Evolutionary conservation across 2,113 vertebrate species (phyloP).

Genomic region (Calyptomena viridis): DNA sequence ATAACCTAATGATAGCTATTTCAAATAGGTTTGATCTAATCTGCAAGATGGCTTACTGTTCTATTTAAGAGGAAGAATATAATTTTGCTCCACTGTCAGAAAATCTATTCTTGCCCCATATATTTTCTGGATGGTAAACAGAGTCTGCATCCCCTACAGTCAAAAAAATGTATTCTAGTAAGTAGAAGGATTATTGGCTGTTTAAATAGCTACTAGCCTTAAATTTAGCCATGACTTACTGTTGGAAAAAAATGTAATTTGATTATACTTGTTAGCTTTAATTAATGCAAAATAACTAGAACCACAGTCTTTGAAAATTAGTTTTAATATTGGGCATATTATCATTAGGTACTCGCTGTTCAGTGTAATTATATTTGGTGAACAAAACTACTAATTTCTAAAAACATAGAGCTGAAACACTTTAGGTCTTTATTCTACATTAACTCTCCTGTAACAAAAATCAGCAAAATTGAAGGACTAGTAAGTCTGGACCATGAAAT

Average conservation of each 20-base stretch:
- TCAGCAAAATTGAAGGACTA: background rate
- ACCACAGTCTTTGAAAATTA: background rate
- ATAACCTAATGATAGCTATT: slow-evolving; percentile 3
- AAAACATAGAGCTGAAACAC: background rate
- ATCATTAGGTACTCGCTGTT: background rate
- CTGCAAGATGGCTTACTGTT: background rate
- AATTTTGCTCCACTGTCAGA: background rate
- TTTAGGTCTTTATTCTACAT: background rate
- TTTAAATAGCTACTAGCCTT: background rate
- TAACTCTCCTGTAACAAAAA: background rate
- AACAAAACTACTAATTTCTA: background rate
- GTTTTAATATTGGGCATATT: background rate
- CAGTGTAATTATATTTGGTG: background rate
- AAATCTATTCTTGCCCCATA: background rate
- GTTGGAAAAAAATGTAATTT: background rate
- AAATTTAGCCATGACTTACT: background rate
- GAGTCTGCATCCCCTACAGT: background rate
- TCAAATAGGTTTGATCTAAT: slow-evolving; percentile 5
- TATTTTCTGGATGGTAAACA: slow-evolving; percentile 8
- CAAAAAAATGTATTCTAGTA: background rate
- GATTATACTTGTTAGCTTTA: background rate
- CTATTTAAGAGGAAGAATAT: background rate
- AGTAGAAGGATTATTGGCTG: background rate
- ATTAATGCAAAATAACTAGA: background rate
- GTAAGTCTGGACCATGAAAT: background rate